Percentiles rank a stretch among this genome's conserved stretches.
Conservation (phyloP, 2,797 vertebrate species). For the Lepus oiostolus region DNA sequence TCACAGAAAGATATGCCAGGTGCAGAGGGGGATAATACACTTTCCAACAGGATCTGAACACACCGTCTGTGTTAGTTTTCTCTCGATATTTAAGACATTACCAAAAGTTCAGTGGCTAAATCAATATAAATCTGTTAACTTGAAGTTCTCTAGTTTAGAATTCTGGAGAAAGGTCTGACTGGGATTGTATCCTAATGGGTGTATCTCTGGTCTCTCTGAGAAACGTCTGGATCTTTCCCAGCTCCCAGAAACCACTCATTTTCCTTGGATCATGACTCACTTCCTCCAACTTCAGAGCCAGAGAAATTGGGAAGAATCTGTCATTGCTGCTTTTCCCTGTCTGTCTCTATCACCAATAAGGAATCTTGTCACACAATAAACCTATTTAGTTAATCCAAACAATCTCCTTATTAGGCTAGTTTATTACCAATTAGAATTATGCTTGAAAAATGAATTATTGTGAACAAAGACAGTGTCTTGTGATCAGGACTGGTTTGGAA, state of each 20-base stretch:
- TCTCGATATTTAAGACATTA: background rate
- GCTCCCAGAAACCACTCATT: background rate
- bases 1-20: background rate
- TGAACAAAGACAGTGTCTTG: no score
- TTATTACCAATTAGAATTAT: background rate
- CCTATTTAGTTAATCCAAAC: background rate
- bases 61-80: background rate
- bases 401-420: background rate
- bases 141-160: background rate
- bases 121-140: background rate
- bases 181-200: background rate
- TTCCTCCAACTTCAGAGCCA: background rate
- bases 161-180: background rate
- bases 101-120: background rate
- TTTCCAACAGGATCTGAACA: background rate
- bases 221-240: background rate
- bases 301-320: no score
- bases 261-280: background rate
- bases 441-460: background rate
- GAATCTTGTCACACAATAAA: background rate
- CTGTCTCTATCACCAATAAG: background rate
- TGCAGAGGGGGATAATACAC: background rate
- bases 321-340: no score
- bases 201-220: background rate
- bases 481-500: no score